Conservation (phyloP, 2,797 vertebrate species). For the Anguilla anguilla region DNA sequence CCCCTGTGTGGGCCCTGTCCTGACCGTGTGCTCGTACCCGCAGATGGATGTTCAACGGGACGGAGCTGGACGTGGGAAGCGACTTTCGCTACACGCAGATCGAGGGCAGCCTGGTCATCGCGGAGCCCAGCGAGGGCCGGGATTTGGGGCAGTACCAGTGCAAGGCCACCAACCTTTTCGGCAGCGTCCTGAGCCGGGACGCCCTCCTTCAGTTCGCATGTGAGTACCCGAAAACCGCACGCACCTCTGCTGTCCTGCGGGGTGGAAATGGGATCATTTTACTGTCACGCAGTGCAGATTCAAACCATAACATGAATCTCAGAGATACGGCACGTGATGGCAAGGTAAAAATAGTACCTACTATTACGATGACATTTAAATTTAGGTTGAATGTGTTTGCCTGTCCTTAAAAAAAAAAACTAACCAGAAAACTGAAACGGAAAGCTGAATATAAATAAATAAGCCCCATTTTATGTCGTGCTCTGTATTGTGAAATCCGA, state of each 20-base stretch:
- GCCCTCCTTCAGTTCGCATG: constrained; percentile 90
- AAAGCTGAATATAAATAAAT: too few species aligned
- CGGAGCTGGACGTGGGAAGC: constrained; percentile 76
- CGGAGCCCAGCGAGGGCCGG: constrained; percentile 78
- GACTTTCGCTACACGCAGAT: constrained; percentile 86
- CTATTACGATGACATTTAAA: too few species aligned
- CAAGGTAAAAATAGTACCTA: too few species aligned
- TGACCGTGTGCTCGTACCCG: constrained; percentile 48
- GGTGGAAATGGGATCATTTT: too few species aligned
- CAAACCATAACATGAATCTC: too few species aligned
- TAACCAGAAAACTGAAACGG: background rate
- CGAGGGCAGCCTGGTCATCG: constrained; percentile 87
- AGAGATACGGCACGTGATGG: too few species aligned
- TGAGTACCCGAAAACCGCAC: constrained; percentile 71
- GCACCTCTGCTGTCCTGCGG: too few species aligned
- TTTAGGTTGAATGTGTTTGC: too few species aligned
- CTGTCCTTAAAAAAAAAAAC: too few species aligned
- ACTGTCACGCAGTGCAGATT: too few species aligned
- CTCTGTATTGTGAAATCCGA: too few species aligned
- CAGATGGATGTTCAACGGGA: constrained; percentile 91
- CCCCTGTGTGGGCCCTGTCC: background rate
- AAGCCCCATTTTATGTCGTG: too few species aligned
- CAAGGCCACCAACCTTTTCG: constrained; percentile 80
- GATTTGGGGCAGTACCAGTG: constrained; percentile 91
- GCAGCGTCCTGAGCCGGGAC: constrained; percentile 85